phyloP scores from a whole-genome alignment of 1,140 invertebrate species.

The Lutraria rhynchaena region DNA sequence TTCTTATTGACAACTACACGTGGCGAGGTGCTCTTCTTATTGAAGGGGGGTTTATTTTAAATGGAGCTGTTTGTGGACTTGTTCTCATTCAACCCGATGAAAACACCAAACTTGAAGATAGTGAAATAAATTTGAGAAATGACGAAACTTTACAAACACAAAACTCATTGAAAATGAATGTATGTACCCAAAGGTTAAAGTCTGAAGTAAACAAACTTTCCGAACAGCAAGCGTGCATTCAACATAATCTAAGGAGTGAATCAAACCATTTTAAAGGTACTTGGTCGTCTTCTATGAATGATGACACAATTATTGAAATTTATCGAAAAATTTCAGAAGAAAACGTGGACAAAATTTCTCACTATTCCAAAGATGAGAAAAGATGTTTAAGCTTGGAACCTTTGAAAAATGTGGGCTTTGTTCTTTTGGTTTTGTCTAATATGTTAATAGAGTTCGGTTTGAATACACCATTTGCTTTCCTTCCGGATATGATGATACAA shows the following conservation, averaged over 20 bases:
- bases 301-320: no score
- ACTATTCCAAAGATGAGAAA: not conserved
- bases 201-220: no score
- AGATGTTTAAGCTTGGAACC: not conserved
- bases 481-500: slow-evolving; percentile 17
- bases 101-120: not conserved
- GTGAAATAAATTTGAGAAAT: no score
- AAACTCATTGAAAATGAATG: no score
- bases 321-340: no score
- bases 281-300: no score
- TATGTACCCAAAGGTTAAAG: no score
- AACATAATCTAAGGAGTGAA: no score
- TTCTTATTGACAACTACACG: slow-evolving; percentile 26
- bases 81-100: not conserved
- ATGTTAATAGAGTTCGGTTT: not conserved
- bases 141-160: no score
- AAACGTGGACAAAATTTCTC: not conserved
- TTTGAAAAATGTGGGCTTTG: not conserved
- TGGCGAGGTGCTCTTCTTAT: slow-evolving; percentile 24
- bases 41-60: slow-evolving; percentile 4
- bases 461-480: slow-evolving; percentile 21
- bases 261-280: no score
- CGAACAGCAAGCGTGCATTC: no score
- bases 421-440: not conserved
- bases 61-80: slow-evolving; percentile 2